A percentile compares a stretch with the other conserved stretches of the same genome.
Conservation (phyloP, 2,113 vertebrate genomes). For the Chaetura pelagica region DNA sequence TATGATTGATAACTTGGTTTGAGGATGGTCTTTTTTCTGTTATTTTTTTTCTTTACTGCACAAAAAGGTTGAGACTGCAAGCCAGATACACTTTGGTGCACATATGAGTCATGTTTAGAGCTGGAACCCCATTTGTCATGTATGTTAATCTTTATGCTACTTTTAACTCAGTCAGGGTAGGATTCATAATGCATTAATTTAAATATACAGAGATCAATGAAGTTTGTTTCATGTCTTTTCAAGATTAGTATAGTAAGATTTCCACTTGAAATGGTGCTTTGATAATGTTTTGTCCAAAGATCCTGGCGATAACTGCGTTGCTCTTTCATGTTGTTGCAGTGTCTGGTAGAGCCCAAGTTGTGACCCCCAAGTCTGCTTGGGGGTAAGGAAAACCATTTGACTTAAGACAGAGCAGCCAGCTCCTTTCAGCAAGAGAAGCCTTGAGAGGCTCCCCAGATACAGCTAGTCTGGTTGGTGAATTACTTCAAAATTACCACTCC, state of each 20-base stretch:
- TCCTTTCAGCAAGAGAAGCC: background rate
- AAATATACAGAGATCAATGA: background rate
- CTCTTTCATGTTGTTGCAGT: accelerated
- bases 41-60: background rate
- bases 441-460: background rate
- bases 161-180: background rate
- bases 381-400: background rate
- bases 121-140: background rate
- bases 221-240: background rate
- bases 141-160: background rate
- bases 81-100: background rate
- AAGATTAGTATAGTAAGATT: background rate
- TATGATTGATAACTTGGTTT: background rate
- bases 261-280: background rate
- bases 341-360: background rate
- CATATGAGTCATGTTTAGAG: background rate
- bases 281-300: background rate
- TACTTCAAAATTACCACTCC: background rate
- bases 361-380: background rate
- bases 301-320: background rate
- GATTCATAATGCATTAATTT: background rate
- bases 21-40: background rate
- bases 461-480: background rate
- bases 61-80: background rate
- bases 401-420: background rate